Base-by-base conservation (phyloP, 2,797 vertebrate species). In the Acanthopagrus latus region DNA sequence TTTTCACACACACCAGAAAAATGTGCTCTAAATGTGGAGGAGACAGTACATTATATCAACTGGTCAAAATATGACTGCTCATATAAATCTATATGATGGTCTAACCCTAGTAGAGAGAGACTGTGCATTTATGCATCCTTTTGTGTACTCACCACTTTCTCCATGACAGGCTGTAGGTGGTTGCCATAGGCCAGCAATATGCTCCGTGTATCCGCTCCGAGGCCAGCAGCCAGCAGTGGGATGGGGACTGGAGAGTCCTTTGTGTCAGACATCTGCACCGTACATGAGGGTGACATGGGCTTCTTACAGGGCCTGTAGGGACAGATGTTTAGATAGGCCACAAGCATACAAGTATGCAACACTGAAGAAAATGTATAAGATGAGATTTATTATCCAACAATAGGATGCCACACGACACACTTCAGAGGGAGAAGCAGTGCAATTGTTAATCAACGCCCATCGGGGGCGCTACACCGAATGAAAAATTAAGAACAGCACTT, bases 291-390 rank as follows among this genome's bases (percentile, higher is more conserved):
- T 43, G 95, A 95, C 87, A 99, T 82, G 14, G 98, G 98, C 85
- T 99, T 99, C 96, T 98, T 99, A 90, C 97, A 97, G 43, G 96
- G 97, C 81, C 98, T 99, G 90, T 23, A 46, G 60, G 48, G 57
- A 63, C 33, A 83, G 12, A 52, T 0, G 4, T 65, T 43, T 5
- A 55, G 14, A 81, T 21, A 5, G 1, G 8, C 7, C 5, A 20
- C 76, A 43, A 83, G 29, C 14, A 33, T 4, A 1, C 21, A 38
- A 27, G 50, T 23, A 54, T 0, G 16, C 18, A 62, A 17, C 7
- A 54, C 1, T 8, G 23, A 60, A 52, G 41, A n/a, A 50, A 67
- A 57, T 29, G 6, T 1, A 20, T 41, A 13, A 7, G 2, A 17
- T 60, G 20, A 7, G 9, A 46, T 41, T 48, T 21, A 41, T 48